phyloP scores from a whole-genome alignment of 2,797 vertebrate genomes.

The Adelosebastes latens region DNA sequence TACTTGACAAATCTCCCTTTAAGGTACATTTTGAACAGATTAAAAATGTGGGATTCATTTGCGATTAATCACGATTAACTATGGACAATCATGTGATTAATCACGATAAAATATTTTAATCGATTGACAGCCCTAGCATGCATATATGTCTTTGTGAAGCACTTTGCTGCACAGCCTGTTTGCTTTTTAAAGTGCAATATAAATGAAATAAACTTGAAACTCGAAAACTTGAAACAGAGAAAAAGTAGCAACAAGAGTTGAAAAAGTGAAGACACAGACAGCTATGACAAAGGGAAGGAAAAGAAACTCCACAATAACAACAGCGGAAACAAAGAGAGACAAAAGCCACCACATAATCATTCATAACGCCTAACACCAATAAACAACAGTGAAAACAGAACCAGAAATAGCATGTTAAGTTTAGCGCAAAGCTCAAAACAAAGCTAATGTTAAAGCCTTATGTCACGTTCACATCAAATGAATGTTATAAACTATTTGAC shows the following conservation, averaged over 20 bases:
- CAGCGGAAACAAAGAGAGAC: background rate
- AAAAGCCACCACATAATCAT: constrained; percentile 2
- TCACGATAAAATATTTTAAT: too few relatives aligned
- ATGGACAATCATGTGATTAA: too few relatives aligned
- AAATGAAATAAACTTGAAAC: too few relatives aligned
- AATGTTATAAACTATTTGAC: background rate
- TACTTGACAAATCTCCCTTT: too few relatives aligned
- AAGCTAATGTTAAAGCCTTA: background rate
- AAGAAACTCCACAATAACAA: background rate
- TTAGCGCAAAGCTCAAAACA: background rate
- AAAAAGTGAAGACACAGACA: background rate
- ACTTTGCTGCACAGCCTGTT: too few relatives aligned
- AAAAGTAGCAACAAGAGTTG: background rate
- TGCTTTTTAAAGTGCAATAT: too few relatives aligned
- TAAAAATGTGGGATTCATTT: too few relatives aligned
- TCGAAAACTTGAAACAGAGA: background rate
- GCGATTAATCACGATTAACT: too few relatives aligned
- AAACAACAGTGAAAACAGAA: background rate
- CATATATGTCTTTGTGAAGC: too few relatives aligned
- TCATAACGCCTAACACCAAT: background rate
- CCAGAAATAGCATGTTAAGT: background rate
- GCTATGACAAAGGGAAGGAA: background rate
- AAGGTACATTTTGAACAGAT: too few relatives aligned
- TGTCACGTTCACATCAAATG: background rate
- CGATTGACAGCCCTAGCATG: too few relatives aligned